These are phyloP conservation scores for Cladorhizidae sp. DNA, from an alignment of 37 sponge, comb jelly and placozoan genomes.

Conservation along the genomic window DNA sequence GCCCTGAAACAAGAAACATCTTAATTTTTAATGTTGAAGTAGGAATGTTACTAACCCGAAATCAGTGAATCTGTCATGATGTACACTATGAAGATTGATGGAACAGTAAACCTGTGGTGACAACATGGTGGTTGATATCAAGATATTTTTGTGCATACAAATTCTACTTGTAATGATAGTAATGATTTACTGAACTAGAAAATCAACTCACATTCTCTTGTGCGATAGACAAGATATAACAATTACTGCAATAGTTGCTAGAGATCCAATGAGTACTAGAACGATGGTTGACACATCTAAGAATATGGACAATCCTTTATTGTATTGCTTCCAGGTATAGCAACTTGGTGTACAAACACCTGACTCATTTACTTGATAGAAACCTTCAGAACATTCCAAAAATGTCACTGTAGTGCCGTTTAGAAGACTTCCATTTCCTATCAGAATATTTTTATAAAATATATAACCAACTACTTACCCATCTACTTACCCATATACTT, in stretches of 20 bases:
- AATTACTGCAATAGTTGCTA: conserved; percentile 9
- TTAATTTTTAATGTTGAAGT: background rate
- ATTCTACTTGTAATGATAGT: background rate
- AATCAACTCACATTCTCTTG: conserved; percentile 27
- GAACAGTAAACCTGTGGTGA: conserved; percentile 26
- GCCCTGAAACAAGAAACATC: background rate
- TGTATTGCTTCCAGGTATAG: background rate
- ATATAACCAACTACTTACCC: too few species aligned
- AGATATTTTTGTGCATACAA: too few species aligned
- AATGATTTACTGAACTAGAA: too few species aligned
- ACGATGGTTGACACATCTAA: conserved; percentile 3
- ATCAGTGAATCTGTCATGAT: background rate
- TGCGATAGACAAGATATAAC: conserved; percentile 15
- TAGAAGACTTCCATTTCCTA: background rate
- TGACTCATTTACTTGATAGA: conserved; percentile 2
- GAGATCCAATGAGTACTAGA: conserved; percentile 12
- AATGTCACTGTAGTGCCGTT: too few species aligned
- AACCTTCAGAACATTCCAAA: background rate
- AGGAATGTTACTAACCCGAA: background rate
- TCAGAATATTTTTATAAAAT: too few species aligned
- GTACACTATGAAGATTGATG: conserved; percentile 36
- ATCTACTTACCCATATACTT: too few species aligned
- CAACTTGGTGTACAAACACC: background rate
- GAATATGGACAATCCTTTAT: background rate
- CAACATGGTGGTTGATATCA: too few species aligned